Base-by-base conservation (phyloP, 2,888 invertebrate genomes). In the Tiphia femorata region DNA sequence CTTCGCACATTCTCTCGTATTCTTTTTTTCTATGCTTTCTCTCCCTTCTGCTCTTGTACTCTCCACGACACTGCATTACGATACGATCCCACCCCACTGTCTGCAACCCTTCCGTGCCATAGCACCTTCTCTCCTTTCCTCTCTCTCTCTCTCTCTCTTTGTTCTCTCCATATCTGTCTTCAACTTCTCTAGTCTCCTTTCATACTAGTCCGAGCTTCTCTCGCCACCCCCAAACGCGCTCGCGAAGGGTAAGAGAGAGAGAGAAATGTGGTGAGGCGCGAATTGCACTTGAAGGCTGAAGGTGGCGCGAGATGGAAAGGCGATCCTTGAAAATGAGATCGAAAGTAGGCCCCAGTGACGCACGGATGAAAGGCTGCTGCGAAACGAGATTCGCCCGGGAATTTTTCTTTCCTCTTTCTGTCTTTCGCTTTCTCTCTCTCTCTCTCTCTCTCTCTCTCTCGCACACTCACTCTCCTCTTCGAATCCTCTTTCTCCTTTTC, bases 41-140 rank as follows among this genome's bases (percentile, higher is more conserved):
- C 60, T 65, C 41, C n/a, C n/a, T n/a, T n/a, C n/a, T n/a, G 56
- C 60, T 35, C 50, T 57, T 68, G 62, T 64, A 70, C 67, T 70
- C 64, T 62, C 60, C 64, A 67, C 74, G 71, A 76, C 74, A 73
- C 73, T 67, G 70, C 75, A 77, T 77, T 75, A 75, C 70, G 72
- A 70, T 75, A 75, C 71, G 64, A 62, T 33, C 50, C 53, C 50
- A 40, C 44, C 56, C 50, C 27, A 44, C 30, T 48, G 44, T 52
- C 49, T 10, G 41, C 20, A 41, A 49, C 58, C 50, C 58, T 58
- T 52, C 14, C 43, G 35, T 20, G 30, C 50, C 49, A 30, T 53
- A 42, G 10, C 49, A 43, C 55, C 58, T 42, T 40, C 43, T 49
- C 44, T 51, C 50, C 41, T 41, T 40, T 33, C 20, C 49, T 50